Conservation (phyloP, 2,797 vertebrate genomes). For the Notamacropus eugenii region DNA sequence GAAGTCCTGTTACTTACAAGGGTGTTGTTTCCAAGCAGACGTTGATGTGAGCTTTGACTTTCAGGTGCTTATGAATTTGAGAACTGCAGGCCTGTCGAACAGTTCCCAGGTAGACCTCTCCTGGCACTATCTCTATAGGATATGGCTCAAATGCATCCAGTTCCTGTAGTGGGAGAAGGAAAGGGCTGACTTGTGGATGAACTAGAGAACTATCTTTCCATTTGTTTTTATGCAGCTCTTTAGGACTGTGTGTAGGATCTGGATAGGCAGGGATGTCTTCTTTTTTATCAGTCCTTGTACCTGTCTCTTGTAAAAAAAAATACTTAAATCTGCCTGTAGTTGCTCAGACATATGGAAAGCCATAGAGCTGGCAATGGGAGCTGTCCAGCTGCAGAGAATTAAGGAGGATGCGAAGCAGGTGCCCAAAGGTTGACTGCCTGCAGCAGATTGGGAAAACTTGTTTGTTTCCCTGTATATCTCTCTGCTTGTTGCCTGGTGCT, state of each 20-base stretch:
- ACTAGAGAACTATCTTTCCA: background rate
- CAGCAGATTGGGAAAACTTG: background rate
- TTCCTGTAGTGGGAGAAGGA: constrained; percentile 85
- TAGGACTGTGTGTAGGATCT: background rate
- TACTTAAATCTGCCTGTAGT: background rate
- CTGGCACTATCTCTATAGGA: constrained; percentile 91
- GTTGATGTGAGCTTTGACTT: constrained; percentile 88
- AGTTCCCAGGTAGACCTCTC: constrained; percentile 89
- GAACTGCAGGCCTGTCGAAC: constrained; percentile 85
- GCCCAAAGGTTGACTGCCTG: background rate
- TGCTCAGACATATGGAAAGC: background rate
- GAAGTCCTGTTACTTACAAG: constrained; percentile 84
- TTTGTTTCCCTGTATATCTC: background rate
- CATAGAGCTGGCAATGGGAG: background rate
- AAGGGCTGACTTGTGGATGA: background rate
- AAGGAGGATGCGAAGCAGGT: no score
- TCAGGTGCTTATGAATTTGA: constrained; percentile 88
- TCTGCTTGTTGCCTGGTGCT: background rate
- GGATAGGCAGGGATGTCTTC: background rate
- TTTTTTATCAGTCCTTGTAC: background rate
- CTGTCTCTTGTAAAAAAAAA: background rate
- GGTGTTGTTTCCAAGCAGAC: constrained; percentile 83
- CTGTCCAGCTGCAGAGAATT: background rate
- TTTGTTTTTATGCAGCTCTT: background rate
- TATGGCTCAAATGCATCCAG: constrained; percentile 89